These are phyloP conservation scores for Carollia perspicillata DNA, from an alignment of 2,113 vertebrate genomes.

Conservation along the genomic window DNA sequence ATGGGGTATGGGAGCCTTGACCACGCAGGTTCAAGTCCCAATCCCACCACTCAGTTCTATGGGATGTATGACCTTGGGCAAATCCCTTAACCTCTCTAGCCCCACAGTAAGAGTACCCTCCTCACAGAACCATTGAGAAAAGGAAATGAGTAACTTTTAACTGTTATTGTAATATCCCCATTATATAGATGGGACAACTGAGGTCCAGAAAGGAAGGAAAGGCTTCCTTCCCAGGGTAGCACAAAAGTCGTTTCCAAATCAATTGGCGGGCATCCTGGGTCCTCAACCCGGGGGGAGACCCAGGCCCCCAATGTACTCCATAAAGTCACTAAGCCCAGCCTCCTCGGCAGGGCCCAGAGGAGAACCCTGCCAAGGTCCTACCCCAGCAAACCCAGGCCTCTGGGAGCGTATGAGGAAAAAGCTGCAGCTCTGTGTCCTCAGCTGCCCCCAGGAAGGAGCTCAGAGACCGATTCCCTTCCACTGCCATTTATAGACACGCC, in stretches of 20 bases:
- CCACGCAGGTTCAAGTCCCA: background rate
- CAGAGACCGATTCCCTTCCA: background rate
- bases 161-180: background rate
- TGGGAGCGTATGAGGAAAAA: background rate
- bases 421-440: background rate
- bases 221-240: background rate
- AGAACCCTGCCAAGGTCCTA: background rate
- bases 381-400: background rate
- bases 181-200: background rate
- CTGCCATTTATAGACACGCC: conserved; percentile 53
- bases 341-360: background rate
- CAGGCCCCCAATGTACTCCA: background rate
- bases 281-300: background rate
- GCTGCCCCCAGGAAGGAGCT: conserved; percentile 40
- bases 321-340: background rate
- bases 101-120: background rate
- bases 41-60: accelerated
- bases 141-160: background rate
- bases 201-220: background rate
- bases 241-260: background rate
- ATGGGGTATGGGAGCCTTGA: background rate
- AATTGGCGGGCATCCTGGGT: background rate
- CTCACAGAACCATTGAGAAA: background rate
- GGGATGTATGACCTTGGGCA: background rate
- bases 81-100: background rate